Conservation (phyloP, 2,888 invertebrate genomes). For the Sinohyriopsis cumingii region DNA sequence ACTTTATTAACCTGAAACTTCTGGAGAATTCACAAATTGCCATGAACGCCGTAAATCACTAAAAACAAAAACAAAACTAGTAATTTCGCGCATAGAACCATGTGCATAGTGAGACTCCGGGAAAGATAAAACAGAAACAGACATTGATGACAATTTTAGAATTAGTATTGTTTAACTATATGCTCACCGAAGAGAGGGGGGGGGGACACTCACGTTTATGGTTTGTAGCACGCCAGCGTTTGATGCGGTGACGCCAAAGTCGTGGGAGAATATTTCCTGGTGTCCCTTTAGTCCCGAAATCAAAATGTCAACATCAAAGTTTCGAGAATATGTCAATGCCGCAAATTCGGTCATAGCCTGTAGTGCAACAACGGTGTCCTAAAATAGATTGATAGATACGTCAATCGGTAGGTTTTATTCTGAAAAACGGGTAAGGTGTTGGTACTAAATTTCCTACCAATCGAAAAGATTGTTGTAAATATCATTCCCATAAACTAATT, state of each 20-base stretch:
- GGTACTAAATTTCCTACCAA: too few relatives aligned
- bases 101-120: not conserved
- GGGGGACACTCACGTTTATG: conserved; percentile 53
- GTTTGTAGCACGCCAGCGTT: conserved; percentile 67
- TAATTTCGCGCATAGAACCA: too few relatives aligned
- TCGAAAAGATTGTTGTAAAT: too few relatives aligned
- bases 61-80: too few relatives aligned
- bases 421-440: too few relatives aligned
- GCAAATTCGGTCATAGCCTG: conserved; percentile 68
- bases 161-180: too few relatives aligned
- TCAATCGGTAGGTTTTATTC: too few relatives aligned
- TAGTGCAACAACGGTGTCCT: conserved; percentile 72
- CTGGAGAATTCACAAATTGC: too few relatives aligned
- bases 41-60: too few relatives aligned
- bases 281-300: conserved; percentile 23
- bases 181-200: not conserved
- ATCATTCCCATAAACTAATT: too few relatives aligned
- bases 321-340: conserved; percentile 35
- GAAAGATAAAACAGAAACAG: not conserved
- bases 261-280: conserved; percentile 3
- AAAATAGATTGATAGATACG: not conserved
- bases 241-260: conserved; percentile 43
- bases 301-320: conserved; percentile 31
- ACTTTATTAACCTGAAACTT: too few relatives aligned
- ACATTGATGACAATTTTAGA: too few relatives aligned